phyloP scores from a whole-genome alignment of 2,113 vertebrate species.

The Peromyscus maniculatus region DNA sequence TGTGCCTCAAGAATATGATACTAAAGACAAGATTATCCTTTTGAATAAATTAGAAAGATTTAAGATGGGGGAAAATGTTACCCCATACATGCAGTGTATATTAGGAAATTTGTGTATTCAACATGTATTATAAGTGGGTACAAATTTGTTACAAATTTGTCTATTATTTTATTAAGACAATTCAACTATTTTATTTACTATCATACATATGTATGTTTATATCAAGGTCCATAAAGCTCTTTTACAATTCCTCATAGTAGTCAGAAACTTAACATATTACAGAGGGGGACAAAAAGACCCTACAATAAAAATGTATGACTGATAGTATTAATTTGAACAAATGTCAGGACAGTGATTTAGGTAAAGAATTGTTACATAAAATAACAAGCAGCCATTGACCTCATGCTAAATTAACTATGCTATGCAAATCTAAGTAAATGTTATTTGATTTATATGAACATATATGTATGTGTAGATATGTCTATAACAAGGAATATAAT shows the following conservation, averaged over 20 bases:
- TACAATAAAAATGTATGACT: neutral
- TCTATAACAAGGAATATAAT: neutral
- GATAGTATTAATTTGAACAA: constrained; percentile 18
- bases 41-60: constrained; percentile 47
- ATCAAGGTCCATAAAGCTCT: neutral
- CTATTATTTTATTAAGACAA: neutral
- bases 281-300: neutral
- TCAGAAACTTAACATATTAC: neutral
- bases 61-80: neutral
- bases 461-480: neutral
- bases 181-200: neutral
- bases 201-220: neutral
- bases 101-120: neutral
- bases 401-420: neutral
- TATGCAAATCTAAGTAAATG: neutral
- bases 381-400: neutral
- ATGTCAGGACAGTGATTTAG: neutral
- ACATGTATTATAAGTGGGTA: neutral
- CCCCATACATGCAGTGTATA: neutral
- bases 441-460: neutral
- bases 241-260: neutral
- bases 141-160: neutral
- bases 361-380: neutral
- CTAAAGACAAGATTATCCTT: constrained; percentile 54
- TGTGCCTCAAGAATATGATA: constrained; percentile 16